Evolutionary conservation across 2,888 invertebrate species (phyloP).

Genomic region (Halocaridina rubra): DNA sequence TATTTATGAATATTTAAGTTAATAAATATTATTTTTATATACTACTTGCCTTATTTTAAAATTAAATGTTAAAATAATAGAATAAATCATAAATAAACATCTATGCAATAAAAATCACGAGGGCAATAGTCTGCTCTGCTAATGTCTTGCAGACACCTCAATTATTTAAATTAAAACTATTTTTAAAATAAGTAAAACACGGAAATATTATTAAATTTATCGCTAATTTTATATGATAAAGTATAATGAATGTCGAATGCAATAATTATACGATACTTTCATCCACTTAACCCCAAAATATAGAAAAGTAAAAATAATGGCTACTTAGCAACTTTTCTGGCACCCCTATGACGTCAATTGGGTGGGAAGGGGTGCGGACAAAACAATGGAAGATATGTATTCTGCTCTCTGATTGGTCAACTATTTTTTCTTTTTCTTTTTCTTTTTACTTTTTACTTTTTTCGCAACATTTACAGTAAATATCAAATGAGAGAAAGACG

Average conservation of each 20-base stretch:
- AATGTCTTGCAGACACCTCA: too few relatives aligned
- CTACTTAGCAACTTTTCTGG: neutral
- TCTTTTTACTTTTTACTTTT: neutral
- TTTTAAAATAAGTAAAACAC: too few relatives aligned
- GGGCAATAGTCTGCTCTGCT: too few relatives aligned
- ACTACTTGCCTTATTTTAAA: neutral
- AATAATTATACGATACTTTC: neutral
- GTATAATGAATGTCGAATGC: neutral
- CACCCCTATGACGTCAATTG: slow-evolving; percentile 27
- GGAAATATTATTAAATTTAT: neutral
- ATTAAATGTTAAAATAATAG: neutral
- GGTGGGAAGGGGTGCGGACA: neutral
- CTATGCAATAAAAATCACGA: too few relatives aligned
- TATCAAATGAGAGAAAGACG: too few relatives aligned
- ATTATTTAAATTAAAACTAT: too few relatives aligned
- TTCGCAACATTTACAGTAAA: too few relatives aligned
- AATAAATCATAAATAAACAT: too few relatives aligned
- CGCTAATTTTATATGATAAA: neutral
- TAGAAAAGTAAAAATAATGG: neutral
- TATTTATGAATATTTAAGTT: neutral
- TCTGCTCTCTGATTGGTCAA: slow-evolving; percentile 11
- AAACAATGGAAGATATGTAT: neutral
- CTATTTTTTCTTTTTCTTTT: neutral
- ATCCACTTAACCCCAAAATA: neutral
- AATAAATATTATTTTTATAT: neutral